Percentiles rank a stretch among this genome's conserved stretches.
These are phyloP conservation scores for Drosophila prosaltans DNA, from an alignment of 1,140 invertebrate species.

Conservation along the genomic window DNA sequence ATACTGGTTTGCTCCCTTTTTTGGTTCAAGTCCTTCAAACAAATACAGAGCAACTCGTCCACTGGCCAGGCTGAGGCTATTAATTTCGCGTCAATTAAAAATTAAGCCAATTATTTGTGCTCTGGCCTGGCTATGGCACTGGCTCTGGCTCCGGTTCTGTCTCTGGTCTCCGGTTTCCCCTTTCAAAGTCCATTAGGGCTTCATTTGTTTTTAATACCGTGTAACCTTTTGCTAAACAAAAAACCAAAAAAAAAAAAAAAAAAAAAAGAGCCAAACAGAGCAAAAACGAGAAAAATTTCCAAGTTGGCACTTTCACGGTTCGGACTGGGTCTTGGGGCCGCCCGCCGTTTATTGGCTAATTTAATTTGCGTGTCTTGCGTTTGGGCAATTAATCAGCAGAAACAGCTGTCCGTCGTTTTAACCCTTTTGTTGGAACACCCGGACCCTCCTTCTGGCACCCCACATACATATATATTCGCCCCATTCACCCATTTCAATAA, in stretches of 20 bases:
- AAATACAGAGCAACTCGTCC: slow-evolving; percentile 13
- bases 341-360: slow-evolving; percentile 79
- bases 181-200: slow-evolving; percentile 79
- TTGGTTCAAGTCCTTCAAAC: slow-evolving; percentile 6
- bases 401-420: slow-evolving; percentile 76
- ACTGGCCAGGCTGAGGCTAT: slow-evolving; percentile 66
- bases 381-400: slow-evolving; percentile 79
- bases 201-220: slow-evolving; percentile 80
- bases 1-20: slow-evolving; percentile 3
- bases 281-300: slow-evolving; percentile 56
- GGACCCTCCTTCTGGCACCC: background rate
- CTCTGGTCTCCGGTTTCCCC: slow-evolving; percentile 24
- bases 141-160: slow-evolving; percentile 27
- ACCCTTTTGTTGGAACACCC: slow-evolving; percentile 42
- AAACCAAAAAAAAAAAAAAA: slow-evolving; percentile 53
- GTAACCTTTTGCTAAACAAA: slow-evolving; percentile 67
- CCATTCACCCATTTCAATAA: background rate
- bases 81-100: slow-evolving; percentile 81
- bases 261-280: slow-evolving; percentile 51
- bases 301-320: slow-evolving; percentile 77
- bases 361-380: slow-evolving; percentile 80
- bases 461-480: too few relatives aligned
- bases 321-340: slow-evolving; percentile 40
- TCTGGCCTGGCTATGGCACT: slow-evolving; percentile 29
- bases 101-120: slow-evolving; percentile 81